Evolutionary conservation across 1,140 invertebrate genomes (phyloP).

Genomic region (Anthonomus grandis): DNA sequence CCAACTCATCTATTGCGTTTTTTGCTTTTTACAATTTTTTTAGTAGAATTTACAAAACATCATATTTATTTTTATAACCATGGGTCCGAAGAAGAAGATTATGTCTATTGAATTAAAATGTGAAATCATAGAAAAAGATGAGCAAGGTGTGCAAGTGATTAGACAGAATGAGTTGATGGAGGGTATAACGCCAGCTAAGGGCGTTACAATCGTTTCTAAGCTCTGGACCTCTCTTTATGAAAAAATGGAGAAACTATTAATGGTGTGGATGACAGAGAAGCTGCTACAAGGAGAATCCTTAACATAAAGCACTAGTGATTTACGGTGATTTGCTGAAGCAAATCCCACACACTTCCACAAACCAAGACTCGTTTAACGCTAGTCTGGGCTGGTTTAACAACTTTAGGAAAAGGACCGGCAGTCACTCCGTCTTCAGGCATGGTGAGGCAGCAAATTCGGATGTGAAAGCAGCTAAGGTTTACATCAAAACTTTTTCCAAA

Average conservation of each 20-base stretch:
- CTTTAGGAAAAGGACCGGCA: too few relatives aligned
- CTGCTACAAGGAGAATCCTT: slow-evolving; percentile 27
- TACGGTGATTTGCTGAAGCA: slow-evolving; percentile 31
- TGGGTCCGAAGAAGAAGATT: slow-evolving; percentile 3
- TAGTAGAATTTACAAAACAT: too few relatives aligned
- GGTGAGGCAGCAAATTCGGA: slow-evolving; percentile 33
- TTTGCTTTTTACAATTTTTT: too few relatives aligned
- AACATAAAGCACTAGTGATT: slow-evolving; percentile 27
- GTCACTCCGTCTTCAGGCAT: slow-evolving; percentile 32
- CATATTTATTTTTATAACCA: too few relatives aligned
- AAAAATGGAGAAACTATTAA: slow-evolving; percentile 30
- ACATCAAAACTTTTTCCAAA: slow-evolving; percentile 41
- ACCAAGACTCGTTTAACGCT: too few relatives aligned
- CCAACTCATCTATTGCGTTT: too few relatives aligned
- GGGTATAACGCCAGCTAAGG: slow-evolving; percentile 26
- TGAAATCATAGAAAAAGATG: slow-evolving; percentile 32
- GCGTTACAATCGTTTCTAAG: too few relatives aligned
- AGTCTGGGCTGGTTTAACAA: slow-evolving; percentile 43
- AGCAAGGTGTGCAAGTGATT: slow-evolving; percentile 32
- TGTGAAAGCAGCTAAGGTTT: slow-evolving; percentile 21
- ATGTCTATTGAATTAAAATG: slow-evolving; percentile 28
- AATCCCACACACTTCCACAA: slow-evolving; percentile 23
- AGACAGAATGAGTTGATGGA: slow-evolving; percentile 28
- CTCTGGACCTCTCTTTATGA: too few relatives aligned
- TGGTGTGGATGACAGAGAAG: slow-evolving; percentile 29